These are phyloP conservation scores for Noctilio leporinus DNA, from an alignment of 2,113 vertebrate species.

Conservation along the genomic window DNA sequence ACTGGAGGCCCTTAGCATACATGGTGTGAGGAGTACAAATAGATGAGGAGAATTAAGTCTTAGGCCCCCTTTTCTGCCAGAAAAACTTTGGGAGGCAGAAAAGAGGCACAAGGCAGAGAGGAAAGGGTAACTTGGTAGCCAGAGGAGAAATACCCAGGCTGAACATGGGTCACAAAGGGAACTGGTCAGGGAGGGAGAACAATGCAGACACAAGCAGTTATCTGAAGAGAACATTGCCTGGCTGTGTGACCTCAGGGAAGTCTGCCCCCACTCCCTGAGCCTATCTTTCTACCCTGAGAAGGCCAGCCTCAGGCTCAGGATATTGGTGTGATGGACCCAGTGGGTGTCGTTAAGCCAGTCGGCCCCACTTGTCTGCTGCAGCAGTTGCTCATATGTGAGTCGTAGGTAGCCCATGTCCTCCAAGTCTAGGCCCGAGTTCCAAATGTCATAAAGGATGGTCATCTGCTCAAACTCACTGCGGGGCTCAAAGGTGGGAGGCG, in stretches of 20 bases:
- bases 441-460: conserved; percentile 96
- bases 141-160: neutral
- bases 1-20: neutral
- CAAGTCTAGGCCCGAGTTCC: conserved; percentile 89
- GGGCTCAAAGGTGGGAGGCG: conserved; percentile 76
- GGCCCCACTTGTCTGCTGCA: conserved; percentile 87
- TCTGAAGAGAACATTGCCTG: fast-evolving
- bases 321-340: conserved; percentile 94
- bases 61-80: neutral
- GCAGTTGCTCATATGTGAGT: conserved; percentile 87
- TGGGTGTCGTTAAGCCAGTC: conserved; percentile 97
- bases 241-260: neutral
- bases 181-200: neutral
- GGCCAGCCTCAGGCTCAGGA: conserved; percentile 76
- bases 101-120: neutral
- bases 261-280: fast-evolving
- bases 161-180: neutral
- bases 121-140: neutral
- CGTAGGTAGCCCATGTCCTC: conserved; percentile 88
- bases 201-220: neutral
- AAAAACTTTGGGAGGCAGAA: neutral
- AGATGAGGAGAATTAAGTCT: neutral
- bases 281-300: neutral
- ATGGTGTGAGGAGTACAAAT: neutral
- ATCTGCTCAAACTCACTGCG: conserved; percentile 95